A percentile compares a stretch with the other conserved stretches of the same genome.
phyloP scores from a whole-genome alignment of 2,113 vertebrate genomes.

The Columba livia region DNA sequence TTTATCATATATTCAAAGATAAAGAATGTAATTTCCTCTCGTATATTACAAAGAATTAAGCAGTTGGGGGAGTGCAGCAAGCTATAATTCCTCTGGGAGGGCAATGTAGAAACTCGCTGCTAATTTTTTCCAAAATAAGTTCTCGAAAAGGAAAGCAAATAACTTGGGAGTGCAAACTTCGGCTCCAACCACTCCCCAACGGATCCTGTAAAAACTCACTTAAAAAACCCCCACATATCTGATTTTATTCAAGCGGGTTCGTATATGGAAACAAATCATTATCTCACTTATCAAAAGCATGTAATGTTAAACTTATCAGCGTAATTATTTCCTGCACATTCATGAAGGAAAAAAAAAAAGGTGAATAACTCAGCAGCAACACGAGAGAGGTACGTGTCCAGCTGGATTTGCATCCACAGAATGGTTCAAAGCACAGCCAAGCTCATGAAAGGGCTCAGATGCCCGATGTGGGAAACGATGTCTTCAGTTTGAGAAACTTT shows the following conservation, averaged over 20 bases:
- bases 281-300: too few relatives aligned
- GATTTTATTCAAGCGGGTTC: neutral
- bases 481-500: neutral
- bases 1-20: neutral
- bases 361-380: neutral
- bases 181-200: neutral
- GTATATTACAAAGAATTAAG: neutral
- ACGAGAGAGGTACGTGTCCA: accelerated
- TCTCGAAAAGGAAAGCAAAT: neutral
- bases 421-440: neutral
- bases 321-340: slow-evolving; percentile 2
- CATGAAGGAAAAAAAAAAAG: neutral
- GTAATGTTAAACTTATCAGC: neutral
- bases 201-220: neutral
- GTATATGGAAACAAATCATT: slow-evolving; percentile 25
- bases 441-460: neutral
- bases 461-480: accelerated
- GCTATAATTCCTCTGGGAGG: slow-evolving; percentile 4
- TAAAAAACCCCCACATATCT: neutral
- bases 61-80: neutral
- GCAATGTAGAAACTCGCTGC: neutral
- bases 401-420: neutral
- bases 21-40: neutral
- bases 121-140: neutral
- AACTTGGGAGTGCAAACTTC: neutral